Percentiles rank a stretch among this genome's conserved stretches.
Evolutionary conservation across 2,888 invertebrate species (phyloP).

Genomic region (Corythucha ciliata): DNA sequence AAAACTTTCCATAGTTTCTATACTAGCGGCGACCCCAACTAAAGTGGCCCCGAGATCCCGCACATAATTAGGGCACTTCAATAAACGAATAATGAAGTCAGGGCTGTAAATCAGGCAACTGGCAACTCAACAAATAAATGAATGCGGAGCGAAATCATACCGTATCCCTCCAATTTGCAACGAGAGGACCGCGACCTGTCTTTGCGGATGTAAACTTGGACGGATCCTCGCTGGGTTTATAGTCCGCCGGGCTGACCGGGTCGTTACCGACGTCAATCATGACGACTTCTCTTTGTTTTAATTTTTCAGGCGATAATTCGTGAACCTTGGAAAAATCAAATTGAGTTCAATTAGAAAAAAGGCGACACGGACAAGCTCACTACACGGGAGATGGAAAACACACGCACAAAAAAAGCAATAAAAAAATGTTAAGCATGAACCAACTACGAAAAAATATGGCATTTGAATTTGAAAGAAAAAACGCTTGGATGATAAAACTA

Average conservation of each 20-base stretch:
- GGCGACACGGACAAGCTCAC: no score
- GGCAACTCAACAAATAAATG: background rate
- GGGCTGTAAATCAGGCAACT: background rate
- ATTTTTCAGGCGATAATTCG: slow-evolving; percentile 76
- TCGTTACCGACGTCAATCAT: slow-evolving; percentile 96
- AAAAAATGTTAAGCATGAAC: no score
- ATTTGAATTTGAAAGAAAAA: no score
- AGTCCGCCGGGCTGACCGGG: slow-evolving; percentile 66
- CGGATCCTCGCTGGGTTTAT: slow-evolving; percentile 80
- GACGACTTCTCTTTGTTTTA: slow-evolving; percentile 80
- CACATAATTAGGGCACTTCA: slow-evolving; percentile 6
- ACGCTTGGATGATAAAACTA: no score
- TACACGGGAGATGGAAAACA: no score
- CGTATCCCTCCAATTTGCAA: slow-evolving; percentile 67
- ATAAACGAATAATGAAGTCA: background rate
- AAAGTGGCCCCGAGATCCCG: no score
- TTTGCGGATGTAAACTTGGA: slow-evolving; percentile 79
- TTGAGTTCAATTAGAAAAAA: no score
- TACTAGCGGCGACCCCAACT: no score
- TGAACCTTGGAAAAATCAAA: slow-evolving; percentile 78
- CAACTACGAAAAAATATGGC: no score
- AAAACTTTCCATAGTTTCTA: no score
- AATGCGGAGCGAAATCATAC: no score
- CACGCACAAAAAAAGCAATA: no score
- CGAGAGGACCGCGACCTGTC: slow-evolving; percentile 88